Base-by-base conservation (phyloP, 1,140 invertebrate genomes). In the Forficula auricularia region DNA sequence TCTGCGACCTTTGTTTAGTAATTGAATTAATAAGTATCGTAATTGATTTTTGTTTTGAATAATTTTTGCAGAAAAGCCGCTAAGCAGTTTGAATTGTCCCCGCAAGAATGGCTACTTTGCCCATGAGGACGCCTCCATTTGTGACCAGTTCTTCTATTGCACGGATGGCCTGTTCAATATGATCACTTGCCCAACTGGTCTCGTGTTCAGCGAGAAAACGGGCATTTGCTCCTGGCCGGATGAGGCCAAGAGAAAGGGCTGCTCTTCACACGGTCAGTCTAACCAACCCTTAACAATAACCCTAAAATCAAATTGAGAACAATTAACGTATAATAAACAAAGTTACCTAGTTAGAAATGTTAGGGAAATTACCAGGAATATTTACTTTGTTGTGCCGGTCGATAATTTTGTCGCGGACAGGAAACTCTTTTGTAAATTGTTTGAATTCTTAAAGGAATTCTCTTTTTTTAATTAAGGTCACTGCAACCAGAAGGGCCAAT, bases 221-320 rank as follows among this genome's bases (percentile, higher is more conserved):
- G 84, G 86, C 34, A 88, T 87, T 46, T 90, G 87, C 58, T 85
- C 84, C 10, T 91, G 86, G 86, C 77, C 84, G 1, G 85, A 89
- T 64, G 81, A 88, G 55, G 84, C 83, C 2, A 82, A 86, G 55
- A 82, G 83, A 57, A 76, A 76, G 53, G 80, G 82, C 9, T 89
- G 84, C 57, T 79, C 79, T 13, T 82, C 81, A 6, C 68, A 75
- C 67, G 75, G 75, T 77, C 56, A 45, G n/a, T 31, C 10, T 1
- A 13, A 12, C 10, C 31, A 12, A 9, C 31, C 10, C 13, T 32
- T 13, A 9, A 2, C 13, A 2, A 32, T 9, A 9, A 13, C 1
- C 31, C 31, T 1, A 32, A 1, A 32, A 2, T 12, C 13, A 13
- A 32, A 12, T 2, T 35, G 34, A n/a, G n/a, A n/a, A n/a, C n/a